phyloP scores from a whole-genome alignment of 2,113 vertebrate genomes.

The Rhegmatorhina hoffmannsi region DNA sequence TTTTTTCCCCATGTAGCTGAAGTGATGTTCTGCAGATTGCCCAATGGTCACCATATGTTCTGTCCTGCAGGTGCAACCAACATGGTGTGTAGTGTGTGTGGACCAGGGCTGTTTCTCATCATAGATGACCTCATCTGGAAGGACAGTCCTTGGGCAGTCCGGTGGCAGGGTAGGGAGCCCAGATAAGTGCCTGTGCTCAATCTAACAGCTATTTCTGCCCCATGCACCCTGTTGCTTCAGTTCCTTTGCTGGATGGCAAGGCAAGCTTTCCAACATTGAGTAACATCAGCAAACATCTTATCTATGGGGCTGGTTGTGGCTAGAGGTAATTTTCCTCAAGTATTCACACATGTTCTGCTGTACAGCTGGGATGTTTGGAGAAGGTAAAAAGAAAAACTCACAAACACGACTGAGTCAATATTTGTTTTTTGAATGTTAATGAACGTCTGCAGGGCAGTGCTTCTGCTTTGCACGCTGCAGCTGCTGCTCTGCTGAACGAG shows the following conservation, averaged over 20 bases:
- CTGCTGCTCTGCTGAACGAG: neutral
- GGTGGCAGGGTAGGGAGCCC: neutral
- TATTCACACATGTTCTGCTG: neutral
- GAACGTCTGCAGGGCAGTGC: neutral
- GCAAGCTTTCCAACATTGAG: neutral
- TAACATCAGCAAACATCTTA: neutral
- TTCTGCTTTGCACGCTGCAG: neutral
- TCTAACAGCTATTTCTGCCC: neutral
- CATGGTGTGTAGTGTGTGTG: neutral
- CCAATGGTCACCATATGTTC: rapidly evolving
- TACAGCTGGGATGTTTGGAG: constrained; percentile 42
- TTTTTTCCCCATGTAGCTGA: neutral
- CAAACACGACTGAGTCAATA: neutral
- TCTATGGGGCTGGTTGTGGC: neutral
- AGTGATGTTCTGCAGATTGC: neutral
- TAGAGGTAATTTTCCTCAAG: constrained; percentile 16
- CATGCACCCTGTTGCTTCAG: rapidly evolving
- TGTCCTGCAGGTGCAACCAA: neutral
- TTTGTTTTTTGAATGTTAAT: constrained; percentile 41
- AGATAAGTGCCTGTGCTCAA: neutral
- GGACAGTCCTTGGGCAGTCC: rapidly evolving
- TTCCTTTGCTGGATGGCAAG: neutral
- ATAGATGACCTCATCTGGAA: neutral
- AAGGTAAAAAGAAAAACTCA: constrained; percentile 44
- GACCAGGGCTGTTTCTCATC: neutral